phyloP scores from a whole-genome alignment of 53 echinoderm and acorn worm species.

The Actinopyga echinites region DNA sequence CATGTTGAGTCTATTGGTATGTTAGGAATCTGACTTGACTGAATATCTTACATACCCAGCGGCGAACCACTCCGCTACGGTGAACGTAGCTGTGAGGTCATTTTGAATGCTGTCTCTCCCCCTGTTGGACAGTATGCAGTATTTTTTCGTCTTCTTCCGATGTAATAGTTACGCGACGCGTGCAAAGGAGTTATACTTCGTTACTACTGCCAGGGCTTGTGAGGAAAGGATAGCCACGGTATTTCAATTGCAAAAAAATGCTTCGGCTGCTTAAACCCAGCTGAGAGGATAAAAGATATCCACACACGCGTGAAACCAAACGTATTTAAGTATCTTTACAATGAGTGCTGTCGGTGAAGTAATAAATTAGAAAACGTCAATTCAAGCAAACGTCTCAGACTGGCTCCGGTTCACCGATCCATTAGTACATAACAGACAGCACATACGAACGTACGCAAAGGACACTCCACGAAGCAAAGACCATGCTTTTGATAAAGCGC shows the following conservation, averaged over 20 bases:
- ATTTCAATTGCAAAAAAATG: not conserved
- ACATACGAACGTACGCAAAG: no score
- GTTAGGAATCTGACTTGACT: constrained; percentile 30
- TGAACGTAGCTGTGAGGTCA: not conserved
- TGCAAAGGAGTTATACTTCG: not conserved
- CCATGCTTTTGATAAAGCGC: no score
- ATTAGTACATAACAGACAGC: no score
- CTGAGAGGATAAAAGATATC: constrained; percentile 9
- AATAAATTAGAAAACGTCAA: no score
- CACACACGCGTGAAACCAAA: not conserved
- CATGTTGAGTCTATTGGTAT: constrained; percentile 40
- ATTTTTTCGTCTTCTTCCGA: not conserved
- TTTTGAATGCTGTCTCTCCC: not conserved
- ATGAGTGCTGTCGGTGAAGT: constrained; percentile 14
- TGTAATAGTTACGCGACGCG: not conserved
- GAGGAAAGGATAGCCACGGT: not conserved
- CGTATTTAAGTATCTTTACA: constrained; percentile 19
- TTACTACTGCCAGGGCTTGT: not conserved
- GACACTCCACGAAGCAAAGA: no score
- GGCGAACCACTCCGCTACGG: constrained; percentile 16
- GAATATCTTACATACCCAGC: constrained; percentile 51
- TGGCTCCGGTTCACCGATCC: no score
- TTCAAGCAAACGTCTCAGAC: no score
- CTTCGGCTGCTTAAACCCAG: not conserved
- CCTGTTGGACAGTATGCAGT: not conserved